Evolutionary conservation across 2,797 vertebrate genomes (phyloP), one percentile per base, ranked within the genome.

Genomic region (Diplodus sargus): DNA sequence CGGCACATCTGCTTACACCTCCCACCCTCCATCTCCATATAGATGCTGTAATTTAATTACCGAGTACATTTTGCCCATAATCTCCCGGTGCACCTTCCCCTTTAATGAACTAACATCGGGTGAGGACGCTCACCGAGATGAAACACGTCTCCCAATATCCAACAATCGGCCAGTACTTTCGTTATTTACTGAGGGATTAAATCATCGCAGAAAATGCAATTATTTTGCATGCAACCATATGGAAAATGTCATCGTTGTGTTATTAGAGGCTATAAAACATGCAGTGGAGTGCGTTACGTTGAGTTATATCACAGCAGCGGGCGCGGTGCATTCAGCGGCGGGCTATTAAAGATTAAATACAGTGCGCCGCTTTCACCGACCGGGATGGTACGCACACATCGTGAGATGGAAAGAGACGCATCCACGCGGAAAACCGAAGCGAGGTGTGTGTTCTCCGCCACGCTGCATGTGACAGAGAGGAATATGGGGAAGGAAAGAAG

Each of bases 41-140:
- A 74, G 48, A 78, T 64, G 61, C 62, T 60, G 78, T 87, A 84
- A 90, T 91, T 84, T 28, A 76, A 85, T 91, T 83, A 83, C 53
- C 70, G 51, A 51, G 67, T 68, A 78, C 63, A 74, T 66, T 76
- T 85, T 79, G 76, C 83, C 30, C 61, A 58, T 83, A 84, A 90
- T 79, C 85, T 65, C 28, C 45, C 42, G 57, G 39, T 11, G 39
- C 7, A 9, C 80, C 87, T 74, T 65, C 15, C 5, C 20, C 28
- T 47, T 71, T 87, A 72, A 84, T 84, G 71, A 83, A 76, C 60
- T 45, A 52, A 64, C 16, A 65, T 48, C 42, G 56, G 39, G 25
- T 74, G 56, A 70, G 70, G 56, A 75, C 42, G 30, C 56, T 71
- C 39, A 10, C 22, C 14, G 30, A 9, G 45, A 66, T 56, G 49